Conservation (phyloP, 2,888 invertebrate species). For the Lathronympha strigana region DNA sequence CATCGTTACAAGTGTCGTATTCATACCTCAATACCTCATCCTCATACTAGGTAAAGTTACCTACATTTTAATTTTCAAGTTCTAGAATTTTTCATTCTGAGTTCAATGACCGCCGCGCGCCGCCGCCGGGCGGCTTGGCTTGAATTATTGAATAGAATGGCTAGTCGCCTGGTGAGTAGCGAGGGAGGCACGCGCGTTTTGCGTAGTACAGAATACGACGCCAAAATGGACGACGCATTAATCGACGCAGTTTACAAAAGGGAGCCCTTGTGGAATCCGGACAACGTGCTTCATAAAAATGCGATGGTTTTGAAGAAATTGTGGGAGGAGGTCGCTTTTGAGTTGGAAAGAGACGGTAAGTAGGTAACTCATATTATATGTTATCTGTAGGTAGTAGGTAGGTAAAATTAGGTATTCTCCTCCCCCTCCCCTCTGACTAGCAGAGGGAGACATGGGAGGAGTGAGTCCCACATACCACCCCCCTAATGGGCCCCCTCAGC, state of each 20-base stretch:
- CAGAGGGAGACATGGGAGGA: no score
- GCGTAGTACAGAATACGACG: not conserved
- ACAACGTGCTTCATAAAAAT: constrained; percentile 6
- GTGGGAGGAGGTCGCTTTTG: constrained; percentile 10
- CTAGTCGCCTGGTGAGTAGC: constrained; percentile 9
- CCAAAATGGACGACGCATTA: constrained; percentile 6
- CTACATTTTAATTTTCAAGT: no score
- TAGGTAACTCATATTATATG: not conserved
- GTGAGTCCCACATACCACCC: no score
- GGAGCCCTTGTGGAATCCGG: constrained; percentile 10
- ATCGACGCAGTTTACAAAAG: constrained; percentile 11
- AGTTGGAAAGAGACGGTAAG: constrained; percentile 10
- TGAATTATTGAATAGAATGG: no score
- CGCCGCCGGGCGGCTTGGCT: not conserved
- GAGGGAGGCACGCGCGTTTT: not conserved
- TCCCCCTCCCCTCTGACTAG: no score
- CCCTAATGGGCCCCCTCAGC: no score
- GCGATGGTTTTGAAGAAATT: constrained; percentile 12
- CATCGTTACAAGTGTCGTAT: no score
- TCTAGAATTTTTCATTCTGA: not conserved
- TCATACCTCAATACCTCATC: no score
- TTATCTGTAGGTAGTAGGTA: no score
- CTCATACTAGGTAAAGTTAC: no score
- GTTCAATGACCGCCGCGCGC: not conserved
- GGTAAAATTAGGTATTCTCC: no score